These are phyloP conservation scores for Champsocephalus esox DNA, from an alignment of 2,797 vertebrate genomes.

Conservation along the genomic window DNA sequence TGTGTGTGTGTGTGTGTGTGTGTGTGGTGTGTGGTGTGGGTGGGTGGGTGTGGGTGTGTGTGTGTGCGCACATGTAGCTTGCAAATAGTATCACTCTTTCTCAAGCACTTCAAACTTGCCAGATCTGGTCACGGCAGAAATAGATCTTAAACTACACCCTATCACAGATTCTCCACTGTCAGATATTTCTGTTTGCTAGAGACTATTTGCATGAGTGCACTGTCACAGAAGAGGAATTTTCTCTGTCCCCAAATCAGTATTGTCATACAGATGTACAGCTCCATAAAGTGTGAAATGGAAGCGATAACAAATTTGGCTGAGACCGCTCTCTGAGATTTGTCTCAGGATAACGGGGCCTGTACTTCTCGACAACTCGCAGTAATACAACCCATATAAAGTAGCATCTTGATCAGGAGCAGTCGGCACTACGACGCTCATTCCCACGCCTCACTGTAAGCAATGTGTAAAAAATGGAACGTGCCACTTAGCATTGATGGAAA, in stretches of 20 bases:
- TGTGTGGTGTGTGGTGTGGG: not conserved
- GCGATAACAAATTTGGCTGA: slow-evolving; percentile 54
- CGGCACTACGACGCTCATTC: slow-evolving; percentile 13
- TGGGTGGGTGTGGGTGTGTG: no score
- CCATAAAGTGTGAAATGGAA: slow-evolving; percentile 74
- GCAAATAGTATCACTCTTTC: slow-evolving; percentile 19
- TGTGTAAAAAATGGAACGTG: slow-evolving; percentile 14
- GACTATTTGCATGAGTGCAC: slow-evolving; percentile 20
- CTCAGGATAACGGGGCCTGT: slow-evolving; percentile 56
- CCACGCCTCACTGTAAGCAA: slow-evolving; percentile 14
- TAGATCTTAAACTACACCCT: not conserved
- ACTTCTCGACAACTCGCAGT: slow-evolving; percentile 43
- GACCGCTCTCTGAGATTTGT: slow-evolving; percentile 46
- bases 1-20: no score
- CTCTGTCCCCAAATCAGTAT: slow-evolving; percentile 37
- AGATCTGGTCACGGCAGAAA: not conserved
- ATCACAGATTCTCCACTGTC: slow-evolving; percentile 7
- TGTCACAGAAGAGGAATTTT: slow-evolving; percentile 41
- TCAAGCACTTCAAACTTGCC: not conserved
- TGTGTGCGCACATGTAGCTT: not conserved
- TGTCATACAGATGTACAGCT: slow-evolving; percentile 54
- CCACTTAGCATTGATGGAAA: slow-evolving; percentile 46
- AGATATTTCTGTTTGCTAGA: slow-evolving; percentile 8
- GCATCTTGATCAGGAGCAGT: slow-evolving; percentile 42
- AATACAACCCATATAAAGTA: slow-evolving; percentile 37